A percentile compares a stretch with the other conserved stretches of the same genome.
Conservation (phyloP, 2,888 invertebrate genomes). For the Laothoe populi region DNA sequence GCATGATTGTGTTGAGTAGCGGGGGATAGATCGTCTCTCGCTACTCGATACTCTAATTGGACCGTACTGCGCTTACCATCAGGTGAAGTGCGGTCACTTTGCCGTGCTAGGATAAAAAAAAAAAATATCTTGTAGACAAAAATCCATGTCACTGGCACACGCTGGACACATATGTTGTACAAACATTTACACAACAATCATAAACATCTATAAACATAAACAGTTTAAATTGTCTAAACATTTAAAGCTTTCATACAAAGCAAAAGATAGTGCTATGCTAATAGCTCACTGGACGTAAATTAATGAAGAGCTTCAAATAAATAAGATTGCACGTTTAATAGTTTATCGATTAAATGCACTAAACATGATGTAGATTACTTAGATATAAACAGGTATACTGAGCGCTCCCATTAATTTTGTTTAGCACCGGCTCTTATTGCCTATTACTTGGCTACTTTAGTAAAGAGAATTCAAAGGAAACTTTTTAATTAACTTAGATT, state of each 20-base stretch:
- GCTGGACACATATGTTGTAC: too few species aligned
- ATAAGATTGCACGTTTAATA: not conserved
- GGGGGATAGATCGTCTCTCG: too few species aligned
- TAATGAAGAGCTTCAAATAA: not conserved
- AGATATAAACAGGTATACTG: not conserved
- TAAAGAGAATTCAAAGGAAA: slow-evolving; percentile 45
- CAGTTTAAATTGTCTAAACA: not conserved
- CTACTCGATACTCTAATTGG: too few species aligned
- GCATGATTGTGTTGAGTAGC: too few species aligned
- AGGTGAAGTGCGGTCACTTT: too few species aligned
- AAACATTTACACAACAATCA: too few species aligned
- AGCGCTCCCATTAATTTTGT: slow-evolving; percentile 35
- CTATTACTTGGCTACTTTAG: slow-evolving; percentile 42
- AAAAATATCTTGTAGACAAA: too few species aligned
- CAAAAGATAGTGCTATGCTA: not conserved
- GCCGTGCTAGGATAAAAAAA: too few species aligned
- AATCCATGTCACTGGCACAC: too few species aligned
- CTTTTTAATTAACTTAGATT: slow-evolving; percentile 63
- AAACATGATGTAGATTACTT: not conserved
- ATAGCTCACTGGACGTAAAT: not conserved
- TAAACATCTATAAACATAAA: not conserved
- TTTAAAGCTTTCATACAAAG: not conserved
- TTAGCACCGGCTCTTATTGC: slow-evolving; percentile 44
- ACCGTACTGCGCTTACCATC: too few species aligned
- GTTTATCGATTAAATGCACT: not conserved